Evolutionary conservation across 30 jellyfish, hydroid and myxozoan species (phyloP).

Genomic region (Phacellophora camtschatica): DNA sequence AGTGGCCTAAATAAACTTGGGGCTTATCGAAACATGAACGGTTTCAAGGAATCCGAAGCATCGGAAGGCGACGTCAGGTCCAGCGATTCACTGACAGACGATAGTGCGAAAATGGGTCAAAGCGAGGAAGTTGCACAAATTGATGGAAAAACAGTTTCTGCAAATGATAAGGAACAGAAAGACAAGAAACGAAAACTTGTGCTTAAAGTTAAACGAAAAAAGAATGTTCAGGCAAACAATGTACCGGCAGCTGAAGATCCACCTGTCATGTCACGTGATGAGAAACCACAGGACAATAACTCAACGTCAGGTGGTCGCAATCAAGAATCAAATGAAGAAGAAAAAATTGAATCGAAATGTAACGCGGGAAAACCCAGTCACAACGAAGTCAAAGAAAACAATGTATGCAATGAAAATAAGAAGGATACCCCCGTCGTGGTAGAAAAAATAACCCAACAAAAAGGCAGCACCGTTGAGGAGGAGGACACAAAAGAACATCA

Average conservation of each 20-base stretch:
- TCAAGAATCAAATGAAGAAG: neutral
- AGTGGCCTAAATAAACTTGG: neutral
- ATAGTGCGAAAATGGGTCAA: neutral
- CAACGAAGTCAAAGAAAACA: too few relatives aligned
- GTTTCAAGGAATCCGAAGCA: too few relatives aligned
- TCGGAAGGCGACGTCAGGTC: too few relatives aligned
- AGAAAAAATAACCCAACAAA: neutral
- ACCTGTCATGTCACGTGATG: conserved; percentile 45
- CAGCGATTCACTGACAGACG: too few relatives aligned
- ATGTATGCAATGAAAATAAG: too few relatives aligned
- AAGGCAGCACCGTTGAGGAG: neutral
- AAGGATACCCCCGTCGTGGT: neutral
- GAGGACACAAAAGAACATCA: neutral
- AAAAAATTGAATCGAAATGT: neutral
- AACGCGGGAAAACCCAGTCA: too few relatives aligned
- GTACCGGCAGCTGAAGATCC: conserved; percentile 12
- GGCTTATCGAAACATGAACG: too few relatives aligned
- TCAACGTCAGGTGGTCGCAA: neutral
- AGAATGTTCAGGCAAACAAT: neutral
- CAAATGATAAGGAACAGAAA: neutral
- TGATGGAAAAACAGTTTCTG: neutral
- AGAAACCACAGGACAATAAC: neutral
- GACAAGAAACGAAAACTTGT: conserved; percentile 73
- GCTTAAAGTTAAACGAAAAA: conserved; percentile 60
- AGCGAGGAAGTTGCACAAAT: neutral